Evolutionary conservation across 2,797 vertebrate species (phyloP), one percentile per base, ranked within the genome.

Genomic region (Cirrhinus molitorella): DNA sequence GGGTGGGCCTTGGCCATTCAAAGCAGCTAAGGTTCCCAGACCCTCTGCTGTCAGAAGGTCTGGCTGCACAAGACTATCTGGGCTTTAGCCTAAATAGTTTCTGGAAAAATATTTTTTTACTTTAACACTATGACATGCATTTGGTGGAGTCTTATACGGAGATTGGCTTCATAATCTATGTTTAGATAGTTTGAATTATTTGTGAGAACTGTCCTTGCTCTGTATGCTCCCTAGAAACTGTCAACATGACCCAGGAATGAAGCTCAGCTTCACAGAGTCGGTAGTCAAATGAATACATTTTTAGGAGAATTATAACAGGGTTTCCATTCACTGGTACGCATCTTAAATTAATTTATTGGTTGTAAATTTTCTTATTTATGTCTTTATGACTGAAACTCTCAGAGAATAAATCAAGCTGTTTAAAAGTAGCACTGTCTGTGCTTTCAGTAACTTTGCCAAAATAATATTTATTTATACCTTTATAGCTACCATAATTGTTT

Each of bases 361-460:
- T 16, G 13, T 72, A 72, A 34, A 23, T 61, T 2, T 16, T 72
- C 2, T 34, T 45, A 72, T 81, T 71, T 47, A 72, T 25, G 45
- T n/a, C 40, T 28, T 40, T 34, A 23, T 17, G 51, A 57, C 31
- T 74, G 31, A 76, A 25, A 63, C 72, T 73, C 6, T 9, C 34
- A 43, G 55, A 61, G 73, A 81, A 73, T 49, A 81, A 81, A 73
- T 19, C 8, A 72, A 61, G 37, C 43, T 34, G 49, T 71, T 70
- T 57, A 71, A 81, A 71, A 47, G 23, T 10, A 61, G 19, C 55
- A 34, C 57, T 61, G 28, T 63, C 57, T 72, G 55, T 37, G 55
- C 55, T 49, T 49, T 13, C 31, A 81, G 25, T 72, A 23, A 73
- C 21, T 31, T 63, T 51, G n/a, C 14, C 28, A 25, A 37, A 25